Percentiles rank a stretch among this genome's conserved stretches.
phyloP scores from a whole-genome alignment of 2,113 vertebrate species.

The Calyptommatus sinebrachiatus region DNA sequence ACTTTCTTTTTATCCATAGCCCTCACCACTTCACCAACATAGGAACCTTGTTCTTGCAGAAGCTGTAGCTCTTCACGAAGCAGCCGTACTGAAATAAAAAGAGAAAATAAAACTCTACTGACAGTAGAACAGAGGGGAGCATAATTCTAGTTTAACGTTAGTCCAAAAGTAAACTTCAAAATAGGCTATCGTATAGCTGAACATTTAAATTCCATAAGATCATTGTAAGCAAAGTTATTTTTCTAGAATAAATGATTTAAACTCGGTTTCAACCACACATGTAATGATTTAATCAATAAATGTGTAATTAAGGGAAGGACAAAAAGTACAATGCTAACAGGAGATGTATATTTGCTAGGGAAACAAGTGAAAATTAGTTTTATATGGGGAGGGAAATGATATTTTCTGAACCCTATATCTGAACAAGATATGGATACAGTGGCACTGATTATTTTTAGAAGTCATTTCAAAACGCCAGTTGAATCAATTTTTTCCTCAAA shows the following conservation, averaged over 20 bases:
- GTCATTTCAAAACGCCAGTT: too few relatives aligned
- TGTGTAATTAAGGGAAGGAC: too few relatives aligned
- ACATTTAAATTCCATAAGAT: background rate
- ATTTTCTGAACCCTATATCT: too few relatives aligned
- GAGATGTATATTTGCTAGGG: too few relatives aligned
- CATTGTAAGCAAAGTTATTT: background rate
- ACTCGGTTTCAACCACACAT: too few relatives aligned
- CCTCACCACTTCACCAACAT: slow-evolving; percentile 95
- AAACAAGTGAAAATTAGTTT: too few relatives aligned
- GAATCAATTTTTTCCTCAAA: background rate
- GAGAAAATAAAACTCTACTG: background rate
- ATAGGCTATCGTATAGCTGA: background rate
- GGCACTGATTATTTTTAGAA: too few relatives aligned
- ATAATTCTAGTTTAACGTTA: background rate
- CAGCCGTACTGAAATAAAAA: slow-evolving; percentile 78
- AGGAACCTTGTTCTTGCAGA: slow-evolving; percentile 96
- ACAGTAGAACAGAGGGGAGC: background rate
- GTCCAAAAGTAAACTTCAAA: background rate
- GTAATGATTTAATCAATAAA: too few relatives aligned
- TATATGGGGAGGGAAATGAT: too few relatives aligned
- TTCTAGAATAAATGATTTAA: background rate
- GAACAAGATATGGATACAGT: too few relatives aligned
- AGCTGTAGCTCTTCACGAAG: slow-evolving; percentile 95
- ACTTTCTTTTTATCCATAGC: slow-evolving; percentile 99
- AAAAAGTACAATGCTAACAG: too few relatives aligned